phyloP scores from a whole-genome alignment of 2,888 invertebrate genomes.

The Sturmia bella region DNA sequence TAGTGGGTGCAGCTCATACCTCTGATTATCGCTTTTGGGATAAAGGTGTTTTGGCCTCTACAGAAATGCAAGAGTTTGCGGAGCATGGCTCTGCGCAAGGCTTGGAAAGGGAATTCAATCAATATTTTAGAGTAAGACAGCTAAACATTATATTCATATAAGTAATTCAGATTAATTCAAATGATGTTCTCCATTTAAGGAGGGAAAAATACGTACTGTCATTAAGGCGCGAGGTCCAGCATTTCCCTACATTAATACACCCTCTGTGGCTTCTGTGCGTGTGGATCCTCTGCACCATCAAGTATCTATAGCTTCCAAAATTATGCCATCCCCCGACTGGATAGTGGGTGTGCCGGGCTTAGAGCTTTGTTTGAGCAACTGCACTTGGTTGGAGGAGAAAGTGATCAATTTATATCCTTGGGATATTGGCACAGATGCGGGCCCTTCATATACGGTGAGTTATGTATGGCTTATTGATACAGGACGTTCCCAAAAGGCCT shows the following conservation, averaged over 20 bases:
- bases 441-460: conserved; percentile 88
- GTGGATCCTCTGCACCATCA: conserved; percentile 95
- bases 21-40: conserved; percentile 95
- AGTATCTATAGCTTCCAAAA: conserved; percentile 96
- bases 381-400: conserved; percentile 93
- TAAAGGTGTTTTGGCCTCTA: conserved; percentile 91
- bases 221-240: conserved; percentile 96
- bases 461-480: too few relatives aligned
- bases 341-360: conserved; percentile 95
- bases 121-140: conserved; percentile 83
- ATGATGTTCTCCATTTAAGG: conserved; percentile 82
- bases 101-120: conserved; percentile 95
- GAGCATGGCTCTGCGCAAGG: conserved; percentile 95
- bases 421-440: conserved; percentile 97
- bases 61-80: conserved; percentile 94
- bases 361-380: conserved; percentile 94
- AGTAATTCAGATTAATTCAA: background rate
- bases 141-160: background rate
- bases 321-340: conserved; percentile 99
- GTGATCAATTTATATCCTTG: conserved; percentile 95
- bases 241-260: conserved; percentile 92
- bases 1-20: conserved; percentile 96
- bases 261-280: conserved; percentile 92
- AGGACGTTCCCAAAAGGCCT: too few relatives aligned
- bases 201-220: conserved; percentile 92